Percentiles rank a stretch among this genome's conserved stretches.
These are phyloP conservation scores for Aegithalos caudatus DNA, from an alignment of 2,113 vertebrate genomes.

Conservation along the genomic window DNA sequence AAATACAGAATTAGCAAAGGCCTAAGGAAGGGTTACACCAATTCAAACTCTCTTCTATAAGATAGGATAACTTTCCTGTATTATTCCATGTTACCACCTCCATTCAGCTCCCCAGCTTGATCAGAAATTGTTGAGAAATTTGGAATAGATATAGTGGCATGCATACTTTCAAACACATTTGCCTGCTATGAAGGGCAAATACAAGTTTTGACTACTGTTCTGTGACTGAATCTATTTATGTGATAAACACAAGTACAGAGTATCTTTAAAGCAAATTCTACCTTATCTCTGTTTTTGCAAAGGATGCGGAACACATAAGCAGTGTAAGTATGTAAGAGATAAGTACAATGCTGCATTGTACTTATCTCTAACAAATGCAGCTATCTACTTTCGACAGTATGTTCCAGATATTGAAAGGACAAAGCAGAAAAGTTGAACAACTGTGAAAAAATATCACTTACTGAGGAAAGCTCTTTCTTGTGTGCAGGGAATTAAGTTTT, in stretches of 20 bases:
- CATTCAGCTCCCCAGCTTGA: neutral
- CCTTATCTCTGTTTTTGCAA: neutral
- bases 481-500: neutral
- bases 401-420: neutral
- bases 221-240: neutral
- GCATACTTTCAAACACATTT: neutral
- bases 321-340: too few species aligned
- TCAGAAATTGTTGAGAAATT: neutral
- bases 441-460: neutral
- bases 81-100: neutral
- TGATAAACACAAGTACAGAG: neutral
- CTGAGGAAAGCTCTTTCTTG: neutral
- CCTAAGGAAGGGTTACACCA: neutral
- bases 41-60: neutral
- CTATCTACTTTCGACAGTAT: rapidly evolving
- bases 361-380: neutral
- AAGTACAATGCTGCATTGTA: rapidly evolving
- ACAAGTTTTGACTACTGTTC: neutral
- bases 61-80: neutral
- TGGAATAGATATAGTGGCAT: rapidly evolving
- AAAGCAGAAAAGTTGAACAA: neutral
- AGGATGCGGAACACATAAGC: neutral
- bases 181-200: neutral
- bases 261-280: neutral
- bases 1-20: neutral